Percentiles rank a stretch among this genome's conserved stretches.
Evolutionary conservation across 2,797 vertebrate genomes (phyloP).

Genomic region (Anisognathus igniventris): DNA sequence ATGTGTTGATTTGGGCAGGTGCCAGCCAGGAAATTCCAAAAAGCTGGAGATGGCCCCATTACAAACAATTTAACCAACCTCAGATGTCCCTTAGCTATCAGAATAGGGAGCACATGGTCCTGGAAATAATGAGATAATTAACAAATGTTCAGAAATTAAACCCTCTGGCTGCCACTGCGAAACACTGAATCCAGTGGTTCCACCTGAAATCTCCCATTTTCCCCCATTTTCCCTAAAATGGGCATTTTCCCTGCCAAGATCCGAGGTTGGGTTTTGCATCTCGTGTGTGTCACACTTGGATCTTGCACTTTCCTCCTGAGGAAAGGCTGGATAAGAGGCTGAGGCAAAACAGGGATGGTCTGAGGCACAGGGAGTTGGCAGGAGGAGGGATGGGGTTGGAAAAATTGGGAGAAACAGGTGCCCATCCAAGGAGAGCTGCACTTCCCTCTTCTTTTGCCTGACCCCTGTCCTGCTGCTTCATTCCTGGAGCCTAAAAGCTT

Average conservation of each 20-base stretch:
- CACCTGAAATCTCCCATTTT: neutral
- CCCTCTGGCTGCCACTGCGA: neutral
- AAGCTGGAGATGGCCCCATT: slow-evolving; percentile 54
- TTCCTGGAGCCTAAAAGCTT: neutral
- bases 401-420: neutral
- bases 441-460: neutral
- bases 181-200: neutral
- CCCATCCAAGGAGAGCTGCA: neutral
- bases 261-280: neutral
- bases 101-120: slow-evolving; percentile 50
- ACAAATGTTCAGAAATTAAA: slow-evolving; percentile 9
- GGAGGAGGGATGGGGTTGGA: neutral
- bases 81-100: slow-evolving; percentile 51
- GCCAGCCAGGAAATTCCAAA: slow-evolving; percentile 67
- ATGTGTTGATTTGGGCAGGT: neutral
- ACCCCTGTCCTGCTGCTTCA: neutral
- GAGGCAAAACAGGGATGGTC: neutral
- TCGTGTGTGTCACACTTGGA: fast-evolving
- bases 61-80: slow-evolving; percentile 67
- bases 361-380: neutral
- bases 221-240: neutral
- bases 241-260: neutral
- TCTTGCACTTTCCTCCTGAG: neutral
- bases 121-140: slow-evolving; percentile 53
- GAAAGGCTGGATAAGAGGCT: neutral